A percentile compares a stretch with the other conserved stretches of the same genome.
Evolutionary conservation across 2,797 vertebrate genomes (phyloP).

Genomic region (Botia almorhae): DNA sequence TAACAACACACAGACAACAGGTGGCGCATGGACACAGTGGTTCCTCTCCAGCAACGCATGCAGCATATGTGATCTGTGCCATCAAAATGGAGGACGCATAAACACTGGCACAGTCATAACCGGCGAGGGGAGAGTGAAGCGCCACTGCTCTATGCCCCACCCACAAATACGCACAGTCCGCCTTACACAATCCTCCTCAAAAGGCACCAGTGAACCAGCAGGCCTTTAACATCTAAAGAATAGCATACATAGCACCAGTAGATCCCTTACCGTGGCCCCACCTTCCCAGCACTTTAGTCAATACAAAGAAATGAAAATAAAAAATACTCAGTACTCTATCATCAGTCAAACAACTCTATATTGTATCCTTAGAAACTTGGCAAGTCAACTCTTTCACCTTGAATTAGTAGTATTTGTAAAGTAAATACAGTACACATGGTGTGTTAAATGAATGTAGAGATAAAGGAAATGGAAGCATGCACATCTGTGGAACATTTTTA

Average conservation of each 20-base stretch:
- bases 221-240: conserved; percentile 50
- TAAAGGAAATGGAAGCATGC: conserved; percentile 49
- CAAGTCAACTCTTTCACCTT: conserved; percentile 62
- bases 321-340: conserved; percentile 47
- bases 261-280: conserved; percentile 56
- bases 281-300: conserved; percentile 51
- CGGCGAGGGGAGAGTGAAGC: conserved; percentile 24
- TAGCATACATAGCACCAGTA: conserved; percentile 57
- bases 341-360: conserved; percentile 53
- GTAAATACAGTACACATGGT: conserved; percentile 58
- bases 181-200: conserved; percentile 37
- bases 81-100: conserved; percentile 64
- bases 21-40: conserved; percentile 34
- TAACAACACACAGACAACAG: conserved; percentile 49
- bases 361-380: conserved; percentile 60
- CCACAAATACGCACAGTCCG: conserved; percentile 7
- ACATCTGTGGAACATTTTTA: conserved; percentile 38
- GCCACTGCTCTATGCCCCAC: neutral
- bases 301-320: conserved; percentile 54
- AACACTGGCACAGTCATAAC: conserved; percentile 50
- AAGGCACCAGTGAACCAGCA: conserved; percentile 54
- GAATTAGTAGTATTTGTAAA: conserved; percentile 59
- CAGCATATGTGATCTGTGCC: conserved; percentile 62
- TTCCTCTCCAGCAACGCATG: conserved; percentile 40
- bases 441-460: conserved; percentile 49